Percentiles rank a stretch among this genome's conserved stretches.
Conservation (phyloP, 2,113 vertebrate species). For the Herpetotheres cachinnans region DNA sequence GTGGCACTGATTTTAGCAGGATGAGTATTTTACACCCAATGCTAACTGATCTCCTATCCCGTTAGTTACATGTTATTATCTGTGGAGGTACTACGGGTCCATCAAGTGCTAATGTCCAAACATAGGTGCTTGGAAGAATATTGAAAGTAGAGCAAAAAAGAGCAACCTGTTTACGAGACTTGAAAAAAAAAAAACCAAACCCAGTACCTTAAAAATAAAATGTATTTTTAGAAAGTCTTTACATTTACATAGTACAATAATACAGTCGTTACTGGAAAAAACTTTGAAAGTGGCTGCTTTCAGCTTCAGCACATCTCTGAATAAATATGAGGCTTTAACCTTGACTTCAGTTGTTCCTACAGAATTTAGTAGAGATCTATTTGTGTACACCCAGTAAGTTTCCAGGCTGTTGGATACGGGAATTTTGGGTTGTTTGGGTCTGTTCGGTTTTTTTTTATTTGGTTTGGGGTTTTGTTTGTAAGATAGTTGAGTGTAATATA, state of each 20-base stretch:
- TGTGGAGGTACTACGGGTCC: background rate
- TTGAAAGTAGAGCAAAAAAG: background rate
- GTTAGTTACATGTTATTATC: background rate
- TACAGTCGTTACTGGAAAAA: rapidly evolving
- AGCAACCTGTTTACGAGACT: rapidly evolving
- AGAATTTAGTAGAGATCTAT: background rate
- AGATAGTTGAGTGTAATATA: background rate
- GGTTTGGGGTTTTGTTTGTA: background rate
- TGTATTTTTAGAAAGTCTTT: background rate
- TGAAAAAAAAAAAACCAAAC: rapidly evolving
- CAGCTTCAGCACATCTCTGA: background rate
- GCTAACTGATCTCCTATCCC: background rate
- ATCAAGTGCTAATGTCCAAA: background rate
- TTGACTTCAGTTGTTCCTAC: rapidly evolving
- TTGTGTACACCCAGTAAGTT: background rate
- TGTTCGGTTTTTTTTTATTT: background rate
- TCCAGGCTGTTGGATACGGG: background rate
- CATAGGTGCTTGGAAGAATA: background rate
- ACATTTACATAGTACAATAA: rapidly evolving
- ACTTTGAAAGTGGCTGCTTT: background rate
- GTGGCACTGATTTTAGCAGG: background rate
- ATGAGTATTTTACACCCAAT: background rate
- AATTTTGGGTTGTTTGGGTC: background rate
- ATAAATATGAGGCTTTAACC: background rate
- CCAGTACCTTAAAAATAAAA: background rate